Percentiles rank a stretch among this genome's conserved stretches.
These are phyloP conservation scores for Cetonia aurata DNA, from an alignment of 2,888 invertebrate genomes.

Conservation along the genomic window DNA sequence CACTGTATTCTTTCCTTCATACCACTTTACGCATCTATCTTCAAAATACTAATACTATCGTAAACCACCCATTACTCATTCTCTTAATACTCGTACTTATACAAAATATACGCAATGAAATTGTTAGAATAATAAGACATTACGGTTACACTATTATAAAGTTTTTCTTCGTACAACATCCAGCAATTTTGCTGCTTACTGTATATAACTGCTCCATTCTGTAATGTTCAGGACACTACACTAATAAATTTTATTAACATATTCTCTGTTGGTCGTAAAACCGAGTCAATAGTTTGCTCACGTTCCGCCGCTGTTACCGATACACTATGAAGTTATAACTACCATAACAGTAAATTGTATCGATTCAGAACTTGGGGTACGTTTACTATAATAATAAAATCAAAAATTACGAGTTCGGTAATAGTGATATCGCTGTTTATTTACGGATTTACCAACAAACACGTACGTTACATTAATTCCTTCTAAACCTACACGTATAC, in stretches of 20 bases:
- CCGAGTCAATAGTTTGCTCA: constrained; percentile 21
- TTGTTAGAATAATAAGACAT: too few relatives aligned
- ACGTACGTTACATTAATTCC: not conserved
- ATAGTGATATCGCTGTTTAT: constrained; percentile 5
- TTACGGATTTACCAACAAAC: constrained; percentile 5
- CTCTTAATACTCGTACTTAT: too few relatives aligned
- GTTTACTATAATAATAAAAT: constrained; percentile 23
- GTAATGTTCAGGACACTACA: not conserved
- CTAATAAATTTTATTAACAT: constrained; percentile 31
- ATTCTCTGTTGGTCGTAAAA: constrained; percentile 27
- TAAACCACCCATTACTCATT: too few relatives aligned
- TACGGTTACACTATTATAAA: too few relatives aligned
- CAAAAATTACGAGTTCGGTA: constrained; percentile 11
- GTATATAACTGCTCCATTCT: not conserved
- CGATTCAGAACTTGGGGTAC: constrained; percentile 7
- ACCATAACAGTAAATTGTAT: constrained; percentile 12
- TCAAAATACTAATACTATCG: too few relatives aligned
- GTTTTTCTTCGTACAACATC: too few relatives aligned
- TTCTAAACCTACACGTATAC: too few relatives aligned
- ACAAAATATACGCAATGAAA: too few relatives aligned
- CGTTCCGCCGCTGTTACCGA: not conserved
- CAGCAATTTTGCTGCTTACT: not conserved
- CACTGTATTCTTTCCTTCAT: too few relatives aligned
- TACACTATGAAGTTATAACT: constrained; percentile 8
- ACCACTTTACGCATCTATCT: too few relatives aligned